These are phyloP conservation scores for Drosophila kepulauana DNA, from an alignment of 1,140 invertebrate species.

Conservation along the genomic window DNA sequence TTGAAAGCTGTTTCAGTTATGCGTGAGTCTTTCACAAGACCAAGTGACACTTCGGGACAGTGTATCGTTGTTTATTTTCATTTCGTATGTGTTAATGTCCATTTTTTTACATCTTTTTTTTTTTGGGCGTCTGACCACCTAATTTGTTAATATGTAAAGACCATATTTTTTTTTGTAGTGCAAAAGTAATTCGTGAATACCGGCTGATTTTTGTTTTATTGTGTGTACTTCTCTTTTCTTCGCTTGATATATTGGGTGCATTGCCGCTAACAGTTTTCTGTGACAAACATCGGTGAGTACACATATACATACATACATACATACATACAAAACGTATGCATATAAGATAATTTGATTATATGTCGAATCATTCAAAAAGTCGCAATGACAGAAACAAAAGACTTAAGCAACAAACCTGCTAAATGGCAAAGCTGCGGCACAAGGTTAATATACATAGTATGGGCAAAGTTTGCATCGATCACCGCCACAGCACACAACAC, in stretches of 20 bases:
- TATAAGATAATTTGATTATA: neutral
- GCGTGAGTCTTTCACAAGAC: conserved; percentile 83
- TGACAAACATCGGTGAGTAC: conserved; percentile 8
- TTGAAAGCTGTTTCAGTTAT: conserved; percentile 63
- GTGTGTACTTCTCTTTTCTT: neutral
- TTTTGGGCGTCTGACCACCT: neutral
- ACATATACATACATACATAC: neutral
- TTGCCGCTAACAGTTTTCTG: conserved; percentile 30
- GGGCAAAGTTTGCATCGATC: conserved; percentile 12
- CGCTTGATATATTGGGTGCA: neutral
- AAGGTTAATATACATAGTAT: neutral
- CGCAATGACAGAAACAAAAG: conserved; percentile 53
- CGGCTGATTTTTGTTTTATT: neutral
- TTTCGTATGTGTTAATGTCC: conserved; percentile 32
- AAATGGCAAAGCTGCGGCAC: conserved; percentile 28
- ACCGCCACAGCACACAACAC: conserved; percentile 8
- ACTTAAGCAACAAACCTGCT: conserved; percentile 78
- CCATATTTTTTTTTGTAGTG: neutral
- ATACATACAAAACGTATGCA: neutral
- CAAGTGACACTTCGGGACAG: conserved; percentile 64
- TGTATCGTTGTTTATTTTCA: conserved; percentile 26
- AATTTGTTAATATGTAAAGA: neutral
- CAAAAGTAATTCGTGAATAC: neutral
- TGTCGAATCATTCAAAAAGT: conserved; percentile 7
- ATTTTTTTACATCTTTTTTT: neutral